Base-by-base conservation (phyloP, 2,888 invertebrate species). In the Eremobia ochroleuca region DNA sequence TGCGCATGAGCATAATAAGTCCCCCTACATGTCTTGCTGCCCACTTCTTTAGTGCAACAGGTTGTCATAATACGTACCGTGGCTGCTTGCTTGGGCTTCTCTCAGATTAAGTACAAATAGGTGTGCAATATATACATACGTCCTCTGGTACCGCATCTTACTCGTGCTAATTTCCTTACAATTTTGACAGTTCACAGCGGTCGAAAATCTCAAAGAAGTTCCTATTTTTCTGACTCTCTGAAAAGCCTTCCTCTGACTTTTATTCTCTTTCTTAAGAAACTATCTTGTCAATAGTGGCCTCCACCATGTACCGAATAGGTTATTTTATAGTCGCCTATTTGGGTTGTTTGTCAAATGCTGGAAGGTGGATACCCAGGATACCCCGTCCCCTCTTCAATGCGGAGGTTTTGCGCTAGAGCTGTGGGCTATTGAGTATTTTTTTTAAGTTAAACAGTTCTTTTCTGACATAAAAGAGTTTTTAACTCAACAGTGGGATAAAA, bases 1-100 rank as follows among this genome's bases (percentile, higher is more conserved):
- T 79, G 79, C 69, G 72, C 72, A 62, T 65, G 75, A 49, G 75
- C 69, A 75, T 77, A 81, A 73, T 82, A 81, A 82, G 81, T 81
- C 72, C 59, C 64, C 81, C 52, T 59, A 79, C 81, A 82, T 69
- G 78, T 70, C 78, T 73, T 46, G 58, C 83, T 83, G 49, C 83
- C 83, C 79, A 83, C 82, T 79, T 72, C 65, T 83, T 71, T 67
- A 70, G 46, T 69, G 69, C 68, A 71, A 71, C 82, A 71, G 75
- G 68, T 80, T 80, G 81, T 79, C 64, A 65, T 68, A 59, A 74
- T 76, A 55, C 28, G 25, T 59, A 9, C 15, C 4, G 25, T 64
- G 62, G 55, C 13, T n/a, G 61, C 34, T 77, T 62, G 34, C 52
- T n/a, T 65, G n/a, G 59, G 31, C 65, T 59, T 55, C 43, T 46